Evolutionary conservation across 2,113 vertebrate genomes (phyloP).

Genomic region (Ranitomeya imitator): DNA sequence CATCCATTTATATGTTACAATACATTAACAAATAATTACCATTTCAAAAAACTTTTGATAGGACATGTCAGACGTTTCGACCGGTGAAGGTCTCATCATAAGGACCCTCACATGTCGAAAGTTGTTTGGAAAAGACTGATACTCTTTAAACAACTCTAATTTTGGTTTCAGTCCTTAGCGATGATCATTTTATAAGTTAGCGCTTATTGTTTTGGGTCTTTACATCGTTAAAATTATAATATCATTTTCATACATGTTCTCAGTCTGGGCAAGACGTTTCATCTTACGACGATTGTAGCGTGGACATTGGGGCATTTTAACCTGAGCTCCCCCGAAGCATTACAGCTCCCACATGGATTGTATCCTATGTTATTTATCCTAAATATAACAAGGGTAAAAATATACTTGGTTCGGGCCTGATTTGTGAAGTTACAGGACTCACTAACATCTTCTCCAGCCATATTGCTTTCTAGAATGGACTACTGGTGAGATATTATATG

Average conservation of each 20-base stretch:
- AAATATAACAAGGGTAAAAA: neutral
- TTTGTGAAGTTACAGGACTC: neutral
- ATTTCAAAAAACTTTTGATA: no score
- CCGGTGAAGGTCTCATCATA: no score
- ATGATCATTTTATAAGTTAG: neutral
- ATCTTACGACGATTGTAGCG: neutral
- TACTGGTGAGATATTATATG: neutral
- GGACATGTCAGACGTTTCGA: no score
- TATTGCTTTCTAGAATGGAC: neutral
- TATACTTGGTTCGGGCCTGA: neutral
- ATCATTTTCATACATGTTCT: neutral
- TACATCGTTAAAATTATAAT: neutral
- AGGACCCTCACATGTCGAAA: no score
- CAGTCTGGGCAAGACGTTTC: neutral
- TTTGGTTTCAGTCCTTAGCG: no score
- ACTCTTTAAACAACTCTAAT: no score
- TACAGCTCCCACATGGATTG: neutral
- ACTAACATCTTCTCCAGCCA: neutral
- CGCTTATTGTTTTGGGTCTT: neutral
- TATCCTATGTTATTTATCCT: neutral
- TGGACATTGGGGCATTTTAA: neutral
- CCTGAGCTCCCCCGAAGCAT: neutral
- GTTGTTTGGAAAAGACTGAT: no score
- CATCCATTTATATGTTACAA: no score
- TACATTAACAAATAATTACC: no score